A percentile compares a stretch with the other conserved stretches of the same genome.
phyloP scores from a whole-genome alignment of 2,113 vertebrate species.

The Leptosomus discolor region DNA sequence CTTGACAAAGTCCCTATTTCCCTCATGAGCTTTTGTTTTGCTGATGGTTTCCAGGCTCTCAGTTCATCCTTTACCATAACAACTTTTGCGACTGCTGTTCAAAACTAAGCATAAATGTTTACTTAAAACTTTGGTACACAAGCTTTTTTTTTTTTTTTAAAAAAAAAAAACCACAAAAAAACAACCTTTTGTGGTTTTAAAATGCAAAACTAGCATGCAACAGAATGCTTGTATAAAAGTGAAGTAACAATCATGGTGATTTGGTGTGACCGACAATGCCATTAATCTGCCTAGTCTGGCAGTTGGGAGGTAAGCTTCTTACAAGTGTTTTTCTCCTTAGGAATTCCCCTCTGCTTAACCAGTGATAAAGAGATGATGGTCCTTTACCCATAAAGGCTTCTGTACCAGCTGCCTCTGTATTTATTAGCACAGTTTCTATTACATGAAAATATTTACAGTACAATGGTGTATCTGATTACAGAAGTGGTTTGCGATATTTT shows the following conservation, averaged over 20 bases:
- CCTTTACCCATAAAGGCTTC: conserved; percentile 23
- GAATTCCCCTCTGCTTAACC: conserved; percentile 39
- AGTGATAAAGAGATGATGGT: not conserved
- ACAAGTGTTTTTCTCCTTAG: conserved; percentile 12
- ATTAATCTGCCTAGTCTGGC: conserved; percentile 2
- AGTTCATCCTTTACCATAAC: not conserved
- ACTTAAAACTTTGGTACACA: not conserved
- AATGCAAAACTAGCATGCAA: not conserved
- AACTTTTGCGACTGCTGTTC: not conserved
- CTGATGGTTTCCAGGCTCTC: not conserved
- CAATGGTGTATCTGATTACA: not conserved
- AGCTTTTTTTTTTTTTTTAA: not conserved
- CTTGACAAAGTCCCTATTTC: not conserved
- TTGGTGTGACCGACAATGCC: not conserved
- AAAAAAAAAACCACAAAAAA: too few relatives aligned
- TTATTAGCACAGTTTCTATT: conserved; percentile 5
- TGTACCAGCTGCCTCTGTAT: conserved; percentile 14
- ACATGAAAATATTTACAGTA: not conserved
- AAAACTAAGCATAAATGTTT: not conserved
- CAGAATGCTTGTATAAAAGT: not conserved
- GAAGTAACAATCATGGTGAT: not conserved
- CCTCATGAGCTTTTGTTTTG: not conserved
- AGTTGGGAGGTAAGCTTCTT: conserved; percentile 25
- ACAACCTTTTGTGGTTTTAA: not conserved
- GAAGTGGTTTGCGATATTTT: not conserved